These are phyloP conservation scores for Pseudopodoces humilis DNA, from an alignment of 2,113 vertebrate genomes.

Conservation along the genomic window DNA sequence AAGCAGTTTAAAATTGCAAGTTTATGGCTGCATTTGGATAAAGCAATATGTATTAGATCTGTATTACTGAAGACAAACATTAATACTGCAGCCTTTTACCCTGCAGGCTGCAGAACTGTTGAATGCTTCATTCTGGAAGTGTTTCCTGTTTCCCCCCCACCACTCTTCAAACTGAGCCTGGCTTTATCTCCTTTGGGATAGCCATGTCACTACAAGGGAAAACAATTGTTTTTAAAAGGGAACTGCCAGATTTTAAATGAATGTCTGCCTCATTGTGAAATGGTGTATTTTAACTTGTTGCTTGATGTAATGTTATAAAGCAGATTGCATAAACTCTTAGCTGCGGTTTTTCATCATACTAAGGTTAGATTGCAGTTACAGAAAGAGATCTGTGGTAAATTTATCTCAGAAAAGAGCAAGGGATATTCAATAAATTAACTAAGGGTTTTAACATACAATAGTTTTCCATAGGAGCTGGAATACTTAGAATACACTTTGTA, in stretches of 20 bases:
- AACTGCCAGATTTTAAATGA: background rate
- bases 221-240: background rate
- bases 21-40: background rate
- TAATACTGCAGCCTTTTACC: background rate
- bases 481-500: background rate
- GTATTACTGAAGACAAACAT: conserved; percentile 20
- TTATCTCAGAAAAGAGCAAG: background rate
- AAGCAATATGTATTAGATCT: background rate
- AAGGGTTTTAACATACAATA: background rate
- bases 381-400: background rate
- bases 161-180: background rate
- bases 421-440: background rate
- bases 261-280: background rate
- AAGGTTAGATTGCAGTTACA: background rate
- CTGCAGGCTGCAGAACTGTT: background rate
- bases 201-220: background rate
- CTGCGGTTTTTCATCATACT: background rate
- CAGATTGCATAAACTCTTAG: background rate
- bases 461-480: background rate
- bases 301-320: background rate
- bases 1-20: conserved; percentile 58
- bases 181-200: background rate
- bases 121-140: conserved; percentile 8
- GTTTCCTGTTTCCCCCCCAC: background rate
- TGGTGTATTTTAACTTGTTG: background rate